Evolutionary conservation across 2,888 invertebrate genomes (phyloP), one percentile per base, ranked within the genome.

Genomic region (Sminthurinus aureus): DNA sequence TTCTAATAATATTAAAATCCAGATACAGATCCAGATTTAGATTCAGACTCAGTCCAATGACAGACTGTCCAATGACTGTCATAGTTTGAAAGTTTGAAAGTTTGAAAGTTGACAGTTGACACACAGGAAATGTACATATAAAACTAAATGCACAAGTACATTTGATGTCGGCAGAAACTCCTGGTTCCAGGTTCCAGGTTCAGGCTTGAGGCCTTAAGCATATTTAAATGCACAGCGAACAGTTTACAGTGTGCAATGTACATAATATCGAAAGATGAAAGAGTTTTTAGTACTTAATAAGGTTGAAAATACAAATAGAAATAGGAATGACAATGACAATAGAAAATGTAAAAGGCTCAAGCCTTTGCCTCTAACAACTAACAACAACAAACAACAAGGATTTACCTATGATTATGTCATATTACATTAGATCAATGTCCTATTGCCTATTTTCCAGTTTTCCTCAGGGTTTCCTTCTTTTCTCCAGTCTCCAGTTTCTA

Each of bases 31-130:
- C 6, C 38, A 38, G 38, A 38, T 38, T 38, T 6, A 4, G 6
- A 38, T 38, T 6, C 38, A 38, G 38, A 38, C 6, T 6, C 38
- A 38, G 38, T 38, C 38, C 38, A 38, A 38, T 38, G 38, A 38
- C 38, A 38, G 38, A 24, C 24, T 71, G 71, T 71, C 71, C 20
- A 71, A 71, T 71, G 71, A 71, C 4, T 71, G 71, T 71, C 71
- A 71, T 20, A 22, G 71, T 9, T n/a, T n/a, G n/a, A n/a, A n/a
- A n/a, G n/a, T 6, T 38, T 38, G 38, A 38, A 1, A 38, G 1
- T 38, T 6, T 3, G 24, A 26, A 24, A 71, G 24, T 71, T 71
- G 71, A 71, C 15, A 24, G 71, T 22, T 71, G 71, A 71, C 71
- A 71, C 71, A 15, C 26, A 71, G 71, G 24, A 71, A 24, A 24